Conservation (phyloP, 2,113 vertebrate genomes). For the Willisornis vidua region DNA sequence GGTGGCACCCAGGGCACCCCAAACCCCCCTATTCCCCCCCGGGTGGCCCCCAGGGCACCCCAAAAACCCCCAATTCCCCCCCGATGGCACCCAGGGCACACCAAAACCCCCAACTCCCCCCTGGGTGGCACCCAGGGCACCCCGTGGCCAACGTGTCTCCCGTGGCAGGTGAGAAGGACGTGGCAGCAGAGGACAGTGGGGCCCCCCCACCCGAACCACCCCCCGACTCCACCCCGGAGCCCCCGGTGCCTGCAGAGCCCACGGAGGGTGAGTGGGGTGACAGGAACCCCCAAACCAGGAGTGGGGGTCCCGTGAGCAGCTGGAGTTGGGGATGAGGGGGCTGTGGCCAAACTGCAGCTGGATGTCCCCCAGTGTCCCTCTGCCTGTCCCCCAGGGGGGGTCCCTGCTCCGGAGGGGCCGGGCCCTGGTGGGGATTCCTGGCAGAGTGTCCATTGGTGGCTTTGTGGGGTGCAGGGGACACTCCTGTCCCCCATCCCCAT, state of each 20-base stretch:
- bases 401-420: accelerated
- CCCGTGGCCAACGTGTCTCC: accelerated
- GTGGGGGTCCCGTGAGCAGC: not conserved
- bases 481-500: not conserved
- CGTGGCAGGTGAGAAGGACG: constrained; percentile 71
- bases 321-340: not conserved
- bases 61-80: too few species aligned
- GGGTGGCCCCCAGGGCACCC: too few species aligned
- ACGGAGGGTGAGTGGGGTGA: constrained; percentile 70
- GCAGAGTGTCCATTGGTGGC: not conserved
- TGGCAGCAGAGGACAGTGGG: constrained; percentile 15
- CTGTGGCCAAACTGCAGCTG: not conserved
- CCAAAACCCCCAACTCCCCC: too few species aligned
- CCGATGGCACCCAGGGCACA: too few species aligned
- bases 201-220: constrained; percentile 42
- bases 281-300: not conserved
- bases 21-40: too few species aligned
- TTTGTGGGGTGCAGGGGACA: not conserved
- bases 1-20: too few species aligned
- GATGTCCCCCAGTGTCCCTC: not conserved
- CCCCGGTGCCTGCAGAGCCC: constrained; percentile 50
- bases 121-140: not conserved
- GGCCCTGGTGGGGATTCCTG: accelerated
- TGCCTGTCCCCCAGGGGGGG: not conserved
- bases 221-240: constrained; percentile 14